Evolutionary conservation across 2,888 invertebrate genomes (phyloP).

Genomic region (Dolichomitus sp.): DNA sequence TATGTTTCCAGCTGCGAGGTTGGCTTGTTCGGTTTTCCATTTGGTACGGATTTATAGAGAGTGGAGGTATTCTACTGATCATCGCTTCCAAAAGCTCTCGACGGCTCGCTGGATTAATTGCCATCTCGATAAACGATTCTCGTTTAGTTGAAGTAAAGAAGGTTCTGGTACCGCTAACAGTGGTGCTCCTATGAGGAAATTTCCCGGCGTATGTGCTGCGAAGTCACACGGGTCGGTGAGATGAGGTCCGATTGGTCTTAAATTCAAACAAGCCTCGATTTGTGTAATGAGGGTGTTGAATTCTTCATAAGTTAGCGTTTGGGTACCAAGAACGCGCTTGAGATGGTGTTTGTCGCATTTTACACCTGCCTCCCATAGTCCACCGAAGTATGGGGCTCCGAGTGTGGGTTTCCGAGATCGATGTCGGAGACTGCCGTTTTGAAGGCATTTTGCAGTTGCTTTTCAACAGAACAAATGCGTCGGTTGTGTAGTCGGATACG

Average conservation of each 20-base stretch:
- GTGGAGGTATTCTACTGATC: constrained; percentile 22
- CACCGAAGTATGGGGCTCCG: constrained; percentile 44
- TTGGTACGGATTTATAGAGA: constrained; percentile 20
- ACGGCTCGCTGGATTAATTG: constrained; percentile 43
- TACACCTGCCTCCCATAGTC: neutral
- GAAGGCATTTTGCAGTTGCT: constrained; percentile 5
- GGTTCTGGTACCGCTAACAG: constrained; percentile 52
- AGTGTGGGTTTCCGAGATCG: neutral
- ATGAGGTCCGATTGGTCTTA: constrained; percentile 46
- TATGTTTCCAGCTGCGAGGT: constrained; percentile 17
- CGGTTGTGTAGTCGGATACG: constrained; percentile 35
- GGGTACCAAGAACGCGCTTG: constrained; percentile 61
- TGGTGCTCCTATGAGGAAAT: constrained; percentile 60
- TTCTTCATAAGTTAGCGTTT: constrained; percentile 71
- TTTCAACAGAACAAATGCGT: constrained; percentile 35
- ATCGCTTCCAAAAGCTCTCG: constrained; percentile 69
- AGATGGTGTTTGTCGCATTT: constrained; percentile 72
- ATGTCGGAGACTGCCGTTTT: too few species aligned
- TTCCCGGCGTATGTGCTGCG: constrained; percentile 64
- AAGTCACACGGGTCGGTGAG: constrained; percentile 58
- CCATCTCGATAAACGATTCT: constrained; percentile 41
- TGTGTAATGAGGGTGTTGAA: too few species aligned
- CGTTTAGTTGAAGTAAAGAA: constrained; percentile 6
- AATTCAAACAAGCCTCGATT: constrained; percentile 17
- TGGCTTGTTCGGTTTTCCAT: neutral